A percentile compares a stretch with the other conserved stretches of the same genome.
phyloP scores from a whole-genome alignment of 1,140 invertebrate genomes.

The Heliconius himera region DNA sequence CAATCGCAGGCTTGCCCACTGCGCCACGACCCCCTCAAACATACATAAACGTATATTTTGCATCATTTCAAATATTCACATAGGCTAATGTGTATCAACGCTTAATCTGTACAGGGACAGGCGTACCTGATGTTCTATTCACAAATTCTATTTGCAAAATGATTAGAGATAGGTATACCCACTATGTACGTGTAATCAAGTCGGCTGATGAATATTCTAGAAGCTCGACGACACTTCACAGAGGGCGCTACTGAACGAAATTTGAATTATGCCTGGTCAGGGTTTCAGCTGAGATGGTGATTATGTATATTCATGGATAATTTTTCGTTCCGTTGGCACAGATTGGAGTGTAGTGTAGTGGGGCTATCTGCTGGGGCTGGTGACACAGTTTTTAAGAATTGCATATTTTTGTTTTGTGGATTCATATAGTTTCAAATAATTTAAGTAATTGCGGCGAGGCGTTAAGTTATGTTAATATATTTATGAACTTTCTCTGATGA shows the following conservation, averaged over 20 bases:
- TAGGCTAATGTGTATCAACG: constrained; percentile 19
- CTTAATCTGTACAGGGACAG: constrained; percentile 17
- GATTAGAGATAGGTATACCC: constrained; percentile 32
- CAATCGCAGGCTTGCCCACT: too few species aligned
- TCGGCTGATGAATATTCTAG: constrained; percentile 58
- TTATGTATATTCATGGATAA: constrained; percentile 35
- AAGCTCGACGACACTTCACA: constrained; percentile 45
- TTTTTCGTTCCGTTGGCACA: constrained; percentile 22
- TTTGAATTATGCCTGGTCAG: constrained; percentile 63
- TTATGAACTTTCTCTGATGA: background rate
- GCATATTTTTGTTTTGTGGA: background rate
- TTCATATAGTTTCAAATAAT: background rate
- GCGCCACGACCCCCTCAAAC: too few species aligned
- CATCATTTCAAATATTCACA: constrained; percentile 20
- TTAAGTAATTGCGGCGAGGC: background rate
- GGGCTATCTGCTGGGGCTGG: background rate
- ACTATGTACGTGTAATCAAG: constrained; percentile 48
- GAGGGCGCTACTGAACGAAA: constrained; percentile 52
- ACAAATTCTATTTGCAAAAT: constrained; percentile 40
- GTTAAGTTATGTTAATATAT: background rate
- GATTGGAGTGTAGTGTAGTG: background rate
- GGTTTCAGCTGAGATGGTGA: constrained; percentile 39
- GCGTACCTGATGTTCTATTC: constrained; percentile 32
- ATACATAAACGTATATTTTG: background rate
- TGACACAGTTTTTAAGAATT: constrained; percentile 1